Conservation (phyloP, 2,797 vertebrate species). For the Schizopygopsis malacanthus region DNA sequence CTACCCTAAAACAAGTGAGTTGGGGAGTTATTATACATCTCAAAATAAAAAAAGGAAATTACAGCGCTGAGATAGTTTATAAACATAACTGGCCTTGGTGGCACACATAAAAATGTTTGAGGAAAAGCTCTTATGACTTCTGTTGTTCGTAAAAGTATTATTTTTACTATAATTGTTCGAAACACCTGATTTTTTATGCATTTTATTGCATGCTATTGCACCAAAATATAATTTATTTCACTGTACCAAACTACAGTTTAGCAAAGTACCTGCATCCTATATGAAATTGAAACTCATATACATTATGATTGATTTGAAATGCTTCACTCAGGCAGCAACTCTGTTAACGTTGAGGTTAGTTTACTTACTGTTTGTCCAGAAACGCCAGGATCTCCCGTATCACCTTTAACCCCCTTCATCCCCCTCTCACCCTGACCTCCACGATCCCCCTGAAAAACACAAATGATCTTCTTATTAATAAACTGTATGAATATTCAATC, state of each 20-base stretch:
- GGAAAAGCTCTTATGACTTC: neutral
- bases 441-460: conserved; percentile 81
- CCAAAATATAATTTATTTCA: neutral
- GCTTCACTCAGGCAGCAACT: neutral
- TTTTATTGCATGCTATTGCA: neutral
- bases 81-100: neutral
- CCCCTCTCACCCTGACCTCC: conserved; percentile 84
- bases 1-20: conserved; percentile 74
- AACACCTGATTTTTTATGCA: neutral
- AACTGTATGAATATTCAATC: neutral
- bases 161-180: neutral
- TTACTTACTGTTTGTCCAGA: conserved; percentile 82
- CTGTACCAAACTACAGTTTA: neutral
- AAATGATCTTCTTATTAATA: neutral
- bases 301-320: neutral
- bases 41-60: neutral
- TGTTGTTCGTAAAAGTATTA: neutral
- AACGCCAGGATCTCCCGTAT: conserved; percentile 81
- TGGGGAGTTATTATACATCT: neutral
- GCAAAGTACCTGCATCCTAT: neutral
- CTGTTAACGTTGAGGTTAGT: neutral
- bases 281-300: neutral
- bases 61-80: neutral
- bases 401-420: conserved; percentile 85
- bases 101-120: neutral